Base-by-base conservation (phyloP, 1,140 invertebrate genomes). In the Papilio glaucus region DNA sequence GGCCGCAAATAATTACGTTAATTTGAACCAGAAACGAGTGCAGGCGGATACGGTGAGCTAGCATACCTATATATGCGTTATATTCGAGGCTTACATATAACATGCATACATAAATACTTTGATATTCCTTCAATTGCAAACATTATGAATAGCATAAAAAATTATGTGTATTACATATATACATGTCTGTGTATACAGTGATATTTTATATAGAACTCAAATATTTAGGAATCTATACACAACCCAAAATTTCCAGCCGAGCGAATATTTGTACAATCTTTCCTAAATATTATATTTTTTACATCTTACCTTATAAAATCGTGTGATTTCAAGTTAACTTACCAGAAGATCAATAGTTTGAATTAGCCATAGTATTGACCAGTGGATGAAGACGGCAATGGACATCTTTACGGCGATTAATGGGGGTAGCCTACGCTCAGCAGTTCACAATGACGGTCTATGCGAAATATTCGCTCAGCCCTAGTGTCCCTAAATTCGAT, bases 21-120 rank as follows among this genome's bases (percentile, higher is more conserved):
- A 57, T 57, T 57, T 57, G 49, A 24, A 57, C 49, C 49, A 57
- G 49, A 57, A 57, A 57, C 49, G 49, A 57, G 21, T 57, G 49
- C 49, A 57, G 49, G 21, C 21, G 49, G 21, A 6, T 57, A 12
- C 49, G 9, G 2, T 57, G 49, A 24, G 49, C 21, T 49, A 21
- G 9, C 49, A 24, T 13, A 4, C 18, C 2, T 33, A 49, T 18
- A 57, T 15, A 24, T 57, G 49, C 49, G 10, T 57, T 12, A 26
- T 53, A 9, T 53, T 57, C 49, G 24, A 57, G 49, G 49, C 10
- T 57, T 2, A 57, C 49, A 9, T 26, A 26, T 15, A 57, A 57
- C 49, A 13, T 57, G 18, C 13, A 13, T 13, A 42, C 10, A 42
- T 18, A 8, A 2, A n/a, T n/a, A n/a, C n/a, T 8, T 45, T 18